These are phyloP conservation scores for Passerculus sandwichensis DNA, from an alignment of 2,797 vertebrate species.

Conservation along the genomic window DNA sequence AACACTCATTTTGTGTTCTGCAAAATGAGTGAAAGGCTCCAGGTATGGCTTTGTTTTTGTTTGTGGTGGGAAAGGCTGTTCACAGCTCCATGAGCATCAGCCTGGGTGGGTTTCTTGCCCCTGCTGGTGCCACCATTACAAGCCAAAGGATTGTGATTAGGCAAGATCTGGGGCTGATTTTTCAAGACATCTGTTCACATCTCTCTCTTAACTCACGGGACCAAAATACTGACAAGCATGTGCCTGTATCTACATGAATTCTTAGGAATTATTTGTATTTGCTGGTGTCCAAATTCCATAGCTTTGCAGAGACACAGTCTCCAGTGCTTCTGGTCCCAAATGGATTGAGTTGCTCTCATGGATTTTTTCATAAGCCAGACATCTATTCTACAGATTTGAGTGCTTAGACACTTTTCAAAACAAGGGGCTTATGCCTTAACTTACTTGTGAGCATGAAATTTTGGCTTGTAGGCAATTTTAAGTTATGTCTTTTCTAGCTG, in stretches of 20 bases:
- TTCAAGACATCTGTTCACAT: not conserved
- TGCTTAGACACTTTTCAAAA: not conserved
- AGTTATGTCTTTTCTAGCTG: not conserved
- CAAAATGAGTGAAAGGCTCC: not conserved
- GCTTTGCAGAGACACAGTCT: not conserved
- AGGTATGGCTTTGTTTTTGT: not conserved
- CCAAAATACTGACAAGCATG: not conserved
- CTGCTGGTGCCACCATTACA: not conserved
- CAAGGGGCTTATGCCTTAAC: not conserved
- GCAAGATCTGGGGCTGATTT: not conserved
- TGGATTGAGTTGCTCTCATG: not conserved
- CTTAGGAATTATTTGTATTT: not conserved
- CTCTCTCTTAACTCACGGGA: not conserved
- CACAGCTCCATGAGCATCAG: not conserved
- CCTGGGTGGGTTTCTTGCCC: not conserved
- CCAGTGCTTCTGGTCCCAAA: not conserved
- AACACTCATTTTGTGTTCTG: not conserved
- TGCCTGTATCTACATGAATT: not conserved
- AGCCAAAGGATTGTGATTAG: not conserved
- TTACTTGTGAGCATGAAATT: not conserved
- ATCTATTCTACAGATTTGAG: not conserved
- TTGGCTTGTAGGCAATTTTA: not conserved
- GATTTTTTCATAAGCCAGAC: not conserved
- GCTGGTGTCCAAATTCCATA: not conserved
- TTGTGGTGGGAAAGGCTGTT: not conserved